Conservation (phyloP, 2,888 invertebrate genomes). For the Tineola bisselliella region DNA sequence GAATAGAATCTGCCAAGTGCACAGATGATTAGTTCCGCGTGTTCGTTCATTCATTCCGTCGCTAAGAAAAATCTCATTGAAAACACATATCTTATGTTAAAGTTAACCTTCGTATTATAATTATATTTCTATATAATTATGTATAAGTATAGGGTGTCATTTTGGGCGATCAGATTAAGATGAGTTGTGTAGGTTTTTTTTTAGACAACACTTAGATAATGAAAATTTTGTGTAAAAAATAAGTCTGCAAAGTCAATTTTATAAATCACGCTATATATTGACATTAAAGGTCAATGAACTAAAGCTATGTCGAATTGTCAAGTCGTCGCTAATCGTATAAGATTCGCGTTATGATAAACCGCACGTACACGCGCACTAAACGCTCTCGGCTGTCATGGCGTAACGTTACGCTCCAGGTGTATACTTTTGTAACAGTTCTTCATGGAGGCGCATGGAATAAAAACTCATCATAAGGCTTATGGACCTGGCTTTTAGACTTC, state of each 20-base stretch:
- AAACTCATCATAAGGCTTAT: too few species aligned
- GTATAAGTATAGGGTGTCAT: background rate
- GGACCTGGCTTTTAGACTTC: too few species aligned
- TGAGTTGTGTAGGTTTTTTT: background rate
- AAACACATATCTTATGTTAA: background rate
- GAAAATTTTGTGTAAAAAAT: background rate
- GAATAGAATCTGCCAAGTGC: background rate
- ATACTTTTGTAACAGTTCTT: background rate
- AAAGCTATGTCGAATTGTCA: background rate
- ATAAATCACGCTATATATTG: too few species aligned
- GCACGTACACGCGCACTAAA: background rate
- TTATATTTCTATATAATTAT: background rate
- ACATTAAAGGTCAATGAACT: background rate
- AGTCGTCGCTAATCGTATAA: background rate
- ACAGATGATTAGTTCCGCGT: conserved; percentile 7
- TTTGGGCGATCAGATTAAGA: background rate
- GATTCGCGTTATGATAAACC: background rate
- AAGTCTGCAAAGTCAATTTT: too few species aligned
- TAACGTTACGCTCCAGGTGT: background rate
- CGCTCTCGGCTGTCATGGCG: background rate
- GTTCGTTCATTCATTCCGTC: background rate
- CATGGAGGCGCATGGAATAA: background rate
- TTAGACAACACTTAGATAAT: too few species aligned
- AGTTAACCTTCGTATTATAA: background rate
- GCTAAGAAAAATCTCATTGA: background rate